Evolutionary conservation across 1,140 invertebrate genomes (phyloP).

Genomic region (Sminthurides bifidus): DNA sequence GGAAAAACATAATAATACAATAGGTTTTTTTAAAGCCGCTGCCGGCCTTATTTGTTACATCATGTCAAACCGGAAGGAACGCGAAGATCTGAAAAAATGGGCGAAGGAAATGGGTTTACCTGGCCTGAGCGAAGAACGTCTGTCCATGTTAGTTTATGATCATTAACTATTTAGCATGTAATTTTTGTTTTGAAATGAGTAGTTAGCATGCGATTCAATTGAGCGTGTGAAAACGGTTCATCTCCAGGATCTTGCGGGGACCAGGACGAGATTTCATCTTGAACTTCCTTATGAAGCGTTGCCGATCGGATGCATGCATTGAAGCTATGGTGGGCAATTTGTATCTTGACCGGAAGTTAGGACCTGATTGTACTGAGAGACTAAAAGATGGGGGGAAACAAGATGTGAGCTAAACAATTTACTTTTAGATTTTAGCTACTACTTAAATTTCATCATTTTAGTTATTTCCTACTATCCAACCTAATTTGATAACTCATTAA

Average conservation of each 20-base stretch:
- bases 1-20: no score
- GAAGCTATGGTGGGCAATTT: background rate
- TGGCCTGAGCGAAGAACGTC: background rate
- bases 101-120: background rate
- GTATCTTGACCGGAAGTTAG: no score
- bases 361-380: no score
- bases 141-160: background rate
- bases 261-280: background rate
- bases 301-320: background rate
- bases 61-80: no score
- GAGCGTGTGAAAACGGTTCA: no score
- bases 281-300: background rate
- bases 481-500: background rate
- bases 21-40: no score
- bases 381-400: background rate
- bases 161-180: background rate
- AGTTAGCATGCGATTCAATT: no score
- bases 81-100: background rate
- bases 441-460: background rate
- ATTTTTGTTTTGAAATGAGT: background rate
- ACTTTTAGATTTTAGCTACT: background rate
- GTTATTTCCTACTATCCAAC: background rate
- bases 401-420: background rate
- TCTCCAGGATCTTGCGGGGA: background rate
- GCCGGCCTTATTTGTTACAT: no score